Conservation (phyloP, 2,888 invertebrate genomes). For the Prosapia bicincta region DNA sequence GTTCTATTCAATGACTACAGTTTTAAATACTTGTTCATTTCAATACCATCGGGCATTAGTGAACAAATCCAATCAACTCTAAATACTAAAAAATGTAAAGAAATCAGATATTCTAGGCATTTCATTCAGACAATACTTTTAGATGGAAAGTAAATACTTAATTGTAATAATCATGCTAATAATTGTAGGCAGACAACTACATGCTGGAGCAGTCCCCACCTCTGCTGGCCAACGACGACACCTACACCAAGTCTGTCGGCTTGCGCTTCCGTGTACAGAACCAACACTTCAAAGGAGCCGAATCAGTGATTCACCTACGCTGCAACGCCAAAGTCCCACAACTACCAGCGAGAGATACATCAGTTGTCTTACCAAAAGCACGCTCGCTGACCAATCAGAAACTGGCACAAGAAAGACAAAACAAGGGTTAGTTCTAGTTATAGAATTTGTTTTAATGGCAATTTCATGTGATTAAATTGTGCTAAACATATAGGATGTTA, state of each 20-base stretch:
- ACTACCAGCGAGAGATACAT: background rate
- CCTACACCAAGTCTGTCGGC: conserved; percentile 1
- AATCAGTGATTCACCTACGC: background rate
- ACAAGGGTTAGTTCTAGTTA: too few species aligned
- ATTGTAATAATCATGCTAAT: background rate
- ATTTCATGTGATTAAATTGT: too few species aligned
- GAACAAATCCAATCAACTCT: too few species aligned
- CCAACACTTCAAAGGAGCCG: conserved; percentile 18
- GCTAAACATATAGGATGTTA: too few species aligned
- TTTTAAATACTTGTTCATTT: too few species aligned
- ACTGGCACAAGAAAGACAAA: conserved; percentile 11
- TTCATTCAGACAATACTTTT: background rate
- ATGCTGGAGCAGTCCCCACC: background rate
- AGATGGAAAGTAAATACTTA: background rate
- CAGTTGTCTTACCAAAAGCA: background rate
- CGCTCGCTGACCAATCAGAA: conserved; percentile 8
- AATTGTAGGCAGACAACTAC: conserved; percentile 15
- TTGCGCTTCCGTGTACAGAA: conserved; percentile 7
- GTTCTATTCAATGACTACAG: too few species aligned
- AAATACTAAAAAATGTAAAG: too few species aligned
- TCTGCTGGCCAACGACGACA: conserved; percentile 7
- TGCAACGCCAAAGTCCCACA: conserved; percentile 7
- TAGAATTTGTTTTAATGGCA: too few species aligned
- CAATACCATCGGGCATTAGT: too few species aligned
- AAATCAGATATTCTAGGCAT: too few species aligned